Evolutionary conservation across 2,113 vertebrate species (phyloP), one percentile per base, ranked within the genome.

Genomic region (Progne subis): DNA sequence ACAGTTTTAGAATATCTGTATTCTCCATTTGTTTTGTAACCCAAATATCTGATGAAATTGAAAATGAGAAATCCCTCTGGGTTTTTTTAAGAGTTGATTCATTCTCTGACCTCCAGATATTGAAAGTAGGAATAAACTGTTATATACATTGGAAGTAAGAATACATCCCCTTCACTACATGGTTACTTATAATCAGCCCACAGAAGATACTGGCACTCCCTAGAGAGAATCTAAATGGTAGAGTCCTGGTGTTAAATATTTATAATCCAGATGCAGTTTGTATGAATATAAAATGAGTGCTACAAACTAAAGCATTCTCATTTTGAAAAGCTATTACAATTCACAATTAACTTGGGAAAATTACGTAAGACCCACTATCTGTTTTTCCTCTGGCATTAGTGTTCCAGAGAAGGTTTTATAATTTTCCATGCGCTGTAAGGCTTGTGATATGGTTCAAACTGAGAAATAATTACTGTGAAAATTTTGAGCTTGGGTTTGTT

Each of bases 321-420:
- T 82, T 93, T 72, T 79, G 64, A 88, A 96, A 82, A 86, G 63
- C 23, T 68, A 88, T 87, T 94, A 72, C 8, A 93, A 72, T 90
- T 85, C 74, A 85, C 50, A 74, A 70, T 88, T 88, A 88, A 61
- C n/a, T 53, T 37, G 43, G 63, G 18, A 87, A 89, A 71, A 49
- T 82, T 82, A 67, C 0, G 0, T 75, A 68, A 94, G 44, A 71
- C 14, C 32, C 59, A 23, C 60, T 50, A 43, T 47, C 49, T 64
- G 43, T 86, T 86, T 87, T 86, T 59, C 44, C 44, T 79, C 28
- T 87, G 44, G 24, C 39, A 67, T 50, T 78, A 67, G 15, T 3
- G 7, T 59, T 63, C 10, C n/a, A 31, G 28, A 18, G 44, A 85
- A 75, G 21, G 4, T 67, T 82, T 91, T 76, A 17, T 71, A 6